Conservation (phyloP, 2,888 invertebrate genomes). For the Hydriomena furcata region DNA sequence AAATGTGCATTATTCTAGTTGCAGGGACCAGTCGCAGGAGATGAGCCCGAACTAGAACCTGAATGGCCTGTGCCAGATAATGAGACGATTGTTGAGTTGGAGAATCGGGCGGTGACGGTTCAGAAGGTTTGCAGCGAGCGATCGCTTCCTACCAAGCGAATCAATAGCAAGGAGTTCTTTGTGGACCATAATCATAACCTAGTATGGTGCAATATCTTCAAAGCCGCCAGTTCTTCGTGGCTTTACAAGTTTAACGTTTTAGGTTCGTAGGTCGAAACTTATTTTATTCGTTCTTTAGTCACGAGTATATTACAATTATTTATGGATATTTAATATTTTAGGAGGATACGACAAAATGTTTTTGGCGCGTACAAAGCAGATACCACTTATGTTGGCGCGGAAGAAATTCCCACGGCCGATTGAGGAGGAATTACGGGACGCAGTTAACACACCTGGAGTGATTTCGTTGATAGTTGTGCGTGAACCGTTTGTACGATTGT, state of each 20-base stretch:
- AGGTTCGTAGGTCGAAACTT: constrained; percentile 59
- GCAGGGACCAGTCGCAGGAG: constrained; percentile 68
- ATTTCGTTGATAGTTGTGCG: constrained; percentile 87
- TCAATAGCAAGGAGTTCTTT: constrained; percentile 90
- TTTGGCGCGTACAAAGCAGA: constrained; percentile 82
- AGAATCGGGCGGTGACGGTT: constrained; percentile 69
- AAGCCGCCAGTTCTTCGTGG: constrained; percentile 91
- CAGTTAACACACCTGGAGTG: constrained; percentile 83
- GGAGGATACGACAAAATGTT: constrained; percentile 85
- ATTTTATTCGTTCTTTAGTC: too few relatives aligned
- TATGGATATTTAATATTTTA: constrained; percentile 46
- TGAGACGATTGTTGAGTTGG: constrained; percentile 72
- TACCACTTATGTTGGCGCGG: constrained; percentile 87
- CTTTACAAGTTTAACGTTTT: constrained; percentile 90
- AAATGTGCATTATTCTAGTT: constrained; percentile 44
- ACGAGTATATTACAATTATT: not conserved
- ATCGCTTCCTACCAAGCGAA: constrained; percentile 58
- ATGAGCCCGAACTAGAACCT: constrained; percentile 50
- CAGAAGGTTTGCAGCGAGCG: constrained; percentile 76
- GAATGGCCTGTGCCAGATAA: constrained; percentile 70
- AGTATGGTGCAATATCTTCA: constrained; percentile 90
- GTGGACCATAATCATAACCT: constrained; percentile 86
- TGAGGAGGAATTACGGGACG: constrained; percentile 83
- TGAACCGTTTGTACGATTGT: constrained; percentile 88
- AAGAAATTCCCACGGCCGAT: constrained; percentile 87